Base-by-base conservation (phyloP, 2,797 vertebrate genomes). In the Semaprochilodus insignis region DNA sequence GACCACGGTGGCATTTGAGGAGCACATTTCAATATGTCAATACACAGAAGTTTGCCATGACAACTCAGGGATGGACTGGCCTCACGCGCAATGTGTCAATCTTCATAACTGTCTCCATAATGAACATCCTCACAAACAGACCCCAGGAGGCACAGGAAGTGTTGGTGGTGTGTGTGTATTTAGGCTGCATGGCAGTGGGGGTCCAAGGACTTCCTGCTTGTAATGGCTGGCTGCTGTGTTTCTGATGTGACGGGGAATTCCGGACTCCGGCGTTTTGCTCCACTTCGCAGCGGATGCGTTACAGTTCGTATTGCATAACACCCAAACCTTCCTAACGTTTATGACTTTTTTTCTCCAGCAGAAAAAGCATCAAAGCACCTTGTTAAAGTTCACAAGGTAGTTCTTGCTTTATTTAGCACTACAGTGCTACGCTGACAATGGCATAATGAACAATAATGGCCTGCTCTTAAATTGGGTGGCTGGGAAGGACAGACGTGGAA, bases 1-100 rank as follows among this genome's bases (percentile, higher is more conserved):
- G 90, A 92, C 88, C 88, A 87, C 77, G 78, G 88, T 92, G 92
- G 90, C 90, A 92, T 92, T 91, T 86, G 85, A 88, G 85, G 55
- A 59, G 60, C 83, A 55, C 81, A 89, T 90, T 92, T 91, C 86
- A 91, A 88, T 85, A 87, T 83, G 83, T 77, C 85, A 84, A 85
- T 84, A 85, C 34, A 65, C 87, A 81, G 80, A 71, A 83, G 76
- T 83, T 80, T 66, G 70, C 76, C 6, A 36, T 80, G 85, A 67
- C 82, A 83, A 65, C 69, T 69, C 31, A 65, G 60, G 44, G 69
- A 87, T 48, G 57, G 66, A 81, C 66, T 77, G 60, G 51, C 54
- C 57, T 62, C 40, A 73, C 78, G 72, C 70, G 59, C 77, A 54
- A 40, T 2, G 11, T 67, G 78, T 79, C 75, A 83, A 78, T 83